Evolutionary conservation across 2,888 invertebrate genomes (phyloP), one percentile per base, ranked within the genome.

Genomic region (Temnothorax ravouxi): DNA sequence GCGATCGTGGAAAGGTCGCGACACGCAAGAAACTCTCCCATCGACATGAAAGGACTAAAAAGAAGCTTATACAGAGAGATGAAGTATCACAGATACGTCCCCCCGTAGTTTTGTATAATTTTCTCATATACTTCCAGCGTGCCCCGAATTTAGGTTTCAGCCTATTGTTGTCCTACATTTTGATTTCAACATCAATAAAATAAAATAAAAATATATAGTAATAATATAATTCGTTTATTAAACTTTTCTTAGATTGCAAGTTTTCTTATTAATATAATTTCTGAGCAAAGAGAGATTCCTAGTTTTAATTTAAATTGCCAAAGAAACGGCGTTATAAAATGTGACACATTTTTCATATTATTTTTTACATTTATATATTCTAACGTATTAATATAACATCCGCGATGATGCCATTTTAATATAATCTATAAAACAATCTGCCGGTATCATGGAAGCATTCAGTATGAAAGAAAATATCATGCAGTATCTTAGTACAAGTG

Each of bases 1-100:
- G 79, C 79, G 59, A 80, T 80, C 59, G 74, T 72, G 59, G 56
- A 80, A 72, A 72, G 74, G 59, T 80, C 79, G 74, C 74, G 74
- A 38, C 76, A 81, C 76, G 81, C 59, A 71, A 81, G 64, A 81
- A 69, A 76, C 62, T 64, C 62, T 77, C 38, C 41, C 41, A 29
- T 77, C 81, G 62, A 52, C 21, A 62, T 47, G 47, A 81, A 54
- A 52, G 52, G 8, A 15, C n/a, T 72, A 29, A 41, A 61, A 56
- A 52, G 79, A 61, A 71, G 44, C n/a, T 41, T 21, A 6, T 29
- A 52, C 41, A 18, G 29, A 29, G 38, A 66, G 38, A 66, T 56
- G 25, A 56, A 77, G 71, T 64, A 64, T 38, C 75, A 29, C n/a
- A 54, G n/a, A 77, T 5, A 66, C 29, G 67, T n/a, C n/a, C 41